phyloP scores from a whole-genome alignment of 2,888 invertebrate species.

The Habrosyne pyritoides region DNA sequence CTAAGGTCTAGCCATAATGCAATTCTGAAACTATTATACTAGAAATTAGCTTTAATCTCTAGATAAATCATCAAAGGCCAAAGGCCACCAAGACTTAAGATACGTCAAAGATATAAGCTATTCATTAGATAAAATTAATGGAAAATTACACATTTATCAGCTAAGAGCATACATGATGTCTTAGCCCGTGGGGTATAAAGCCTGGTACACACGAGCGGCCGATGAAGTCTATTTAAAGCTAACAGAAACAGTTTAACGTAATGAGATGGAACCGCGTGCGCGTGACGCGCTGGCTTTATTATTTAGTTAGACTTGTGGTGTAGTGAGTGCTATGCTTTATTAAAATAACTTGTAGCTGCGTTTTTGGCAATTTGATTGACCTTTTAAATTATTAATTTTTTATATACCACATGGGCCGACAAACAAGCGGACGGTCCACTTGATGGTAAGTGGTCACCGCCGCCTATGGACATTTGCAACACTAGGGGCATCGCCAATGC shows the following conservation, averaged over 20 bases:
- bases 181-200: conserved; percentile 15
- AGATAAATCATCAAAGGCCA: background rate
- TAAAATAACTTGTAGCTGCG: background rate
- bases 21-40: background rate
- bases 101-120: background rate
- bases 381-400: too few species aligned
- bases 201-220: conserved; percentile 37
- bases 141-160: conserved; percentile 1
- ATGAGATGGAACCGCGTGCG: conserved; percentile 70
- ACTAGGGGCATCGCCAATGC: too few species aligned
- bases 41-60: background rate
- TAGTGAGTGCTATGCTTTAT: conserved; percentile 27
- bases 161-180: background rate
- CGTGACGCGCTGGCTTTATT: conserved; percentile 73
- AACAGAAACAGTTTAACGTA: conserved; percentile 72
- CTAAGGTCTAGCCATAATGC: background rate
- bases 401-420: too few species aligned
- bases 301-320: conserved; percentile 37
- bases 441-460: too few species aligned
- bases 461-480: too few species aligned
- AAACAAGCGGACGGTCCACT: too few species aligned
- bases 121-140: background rate
- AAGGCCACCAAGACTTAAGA: background rate
- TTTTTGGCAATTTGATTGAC: too few species aligned
- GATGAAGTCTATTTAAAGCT: conserved; percentile 61